Evolutionary conservation across 2,113 vertebrate species (phyloP), one percentile per base, ranked within the genome.

Genomic region (Tachysurus fulvidraco): DNA sequence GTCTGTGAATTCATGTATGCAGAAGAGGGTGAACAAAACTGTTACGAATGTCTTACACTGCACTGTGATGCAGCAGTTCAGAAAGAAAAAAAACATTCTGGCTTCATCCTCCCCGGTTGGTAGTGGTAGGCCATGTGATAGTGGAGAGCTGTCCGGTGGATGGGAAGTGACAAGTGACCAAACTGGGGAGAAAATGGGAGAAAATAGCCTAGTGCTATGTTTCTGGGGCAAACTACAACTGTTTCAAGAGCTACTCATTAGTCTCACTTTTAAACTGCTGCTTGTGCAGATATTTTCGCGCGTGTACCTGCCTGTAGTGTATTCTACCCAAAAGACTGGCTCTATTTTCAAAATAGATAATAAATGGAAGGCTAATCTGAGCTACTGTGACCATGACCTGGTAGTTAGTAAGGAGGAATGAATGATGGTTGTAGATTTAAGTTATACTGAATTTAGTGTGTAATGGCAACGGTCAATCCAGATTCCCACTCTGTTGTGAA

Each of bases 391-490:
- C 65, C 65, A 12, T 67, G 28, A 41, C 16, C 17, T 46, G 41
- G 41, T 3, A 10, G 30, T 71, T 23, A 46, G 10, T 25, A 46
- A 25, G 41, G 36, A 21, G 44, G 30, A 62, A 62, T 65, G n/a
- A 65, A 65, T 41, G 67, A 71, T 10, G 5, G 17, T 21, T 74
- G 21, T 76, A 50, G 4, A n/a, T 76, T 50, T 23, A n/a, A 5
- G 36, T 23, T 23, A 46, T 19, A 87, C 52, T 78, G 55, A 79
- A 73, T 67, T 81, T 50, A 52, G 55, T 76, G 62, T 80, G 41
- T 65, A 77, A 65, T 67, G 78, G 76, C 89, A 83, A 84, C 84
- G 86, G 84, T 87, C 84, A 80, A 36, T 86, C 62, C 79, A 50
- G 64, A 80, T 84, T 46, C 83, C 46, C 30, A 80, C 79, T 83